These are phyloP conservation scores for Eledone cirrhosa DNA, from an alignment of 2,888 invertebrate species.

Conservation along the genomic window DNA sequence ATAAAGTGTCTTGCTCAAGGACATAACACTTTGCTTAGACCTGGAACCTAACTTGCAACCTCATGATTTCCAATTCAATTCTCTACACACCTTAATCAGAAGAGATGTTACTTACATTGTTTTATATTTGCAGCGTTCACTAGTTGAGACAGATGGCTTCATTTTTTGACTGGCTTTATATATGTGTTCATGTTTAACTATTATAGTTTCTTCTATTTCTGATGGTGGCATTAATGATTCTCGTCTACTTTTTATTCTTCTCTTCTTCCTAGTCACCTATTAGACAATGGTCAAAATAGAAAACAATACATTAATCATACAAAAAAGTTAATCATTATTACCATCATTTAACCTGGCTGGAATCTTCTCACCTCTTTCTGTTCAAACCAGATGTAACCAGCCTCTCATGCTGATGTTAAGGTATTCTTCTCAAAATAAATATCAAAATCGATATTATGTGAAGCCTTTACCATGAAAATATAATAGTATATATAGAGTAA, in stretches of 20 bases:
- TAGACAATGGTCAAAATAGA: slow-evolving; percentile 31
- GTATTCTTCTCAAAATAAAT: too few relatives aligned
- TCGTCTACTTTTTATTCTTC: slow-evolving; percentile 29
- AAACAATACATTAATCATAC: background rate
- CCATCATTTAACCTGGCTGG: too few relatives aligned
- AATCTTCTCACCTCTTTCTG: too few relatives aligned
- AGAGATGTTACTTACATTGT: slow-evolving; percentile 76
- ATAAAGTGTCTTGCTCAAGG: background rate
- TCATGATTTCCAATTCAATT: too few relatives aligned
- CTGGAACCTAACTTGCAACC: too few relatives aligned
- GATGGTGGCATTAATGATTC: slow-evolving; percentile 35
- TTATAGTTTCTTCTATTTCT: slow-evolving; percentile 38
- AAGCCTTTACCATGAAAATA: too few relatives aligned
- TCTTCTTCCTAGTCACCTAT: slow-evolving; percentile 29
- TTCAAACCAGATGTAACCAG: background rate
- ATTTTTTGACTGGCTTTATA: slow-evolving; percentile 76
- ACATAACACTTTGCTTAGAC: background rate
- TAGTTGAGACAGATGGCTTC: slow-evolving; percentile 78
- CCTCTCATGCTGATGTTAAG: too few relatives aligned
- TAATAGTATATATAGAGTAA: too few relatives aligned
- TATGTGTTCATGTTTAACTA: slow-evolving; percentile 74
- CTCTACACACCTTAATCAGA: too few relatives aligned
- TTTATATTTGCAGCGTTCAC: slow-evolving; percentile 79
- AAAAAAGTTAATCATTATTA: too few relatives aligned
- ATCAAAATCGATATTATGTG: too few relatives aligned